phyloP scores from a whole-genome alignment of 2,888 invertebrate genomes.

The Andrena flavipes region DNA sequence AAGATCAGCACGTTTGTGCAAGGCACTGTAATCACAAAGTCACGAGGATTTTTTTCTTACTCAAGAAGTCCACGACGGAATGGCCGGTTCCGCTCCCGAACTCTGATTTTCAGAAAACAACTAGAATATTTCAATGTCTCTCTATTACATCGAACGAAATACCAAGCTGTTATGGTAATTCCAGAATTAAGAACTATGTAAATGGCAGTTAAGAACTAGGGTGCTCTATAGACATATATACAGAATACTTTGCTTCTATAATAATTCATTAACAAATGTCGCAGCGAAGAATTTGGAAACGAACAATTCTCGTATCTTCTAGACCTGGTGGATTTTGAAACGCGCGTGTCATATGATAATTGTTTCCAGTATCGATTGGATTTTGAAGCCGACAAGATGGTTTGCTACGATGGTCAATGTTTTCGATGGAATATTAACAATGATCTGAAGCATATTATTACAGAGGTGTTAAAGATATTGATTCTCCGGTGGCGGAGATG shows the following conservation, averaged over 20 bases:
- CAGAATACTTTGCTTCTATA: slow-evolving; percentile 73
- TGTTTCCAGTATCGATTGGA: slow-evolving; percentile 2
- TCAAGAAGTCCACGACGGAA: slow-evolving; percentile 39
- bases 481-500: slow-evolving; percentile 85
- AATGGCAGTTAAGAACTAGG: slow-evolving; percentile 73
- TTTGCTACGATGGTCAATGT: slow-evolving; percentile 57
- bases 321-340: not conserved
- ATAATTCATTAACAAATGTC: slow-evolving; percentile 58
- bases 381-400: slow-evolving; percentile 8
- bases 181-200: slow-evolving; percentile 44
- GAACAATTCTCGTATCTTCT: not conserved
- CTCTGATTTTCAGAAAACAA: slow-evolving; percentile 40
- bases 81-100: slow-evolving; percentile 30
- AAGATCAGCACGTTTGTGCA: slow-evolving; percentile 45
- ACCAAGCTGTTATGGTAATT: slow-evolving; percentile 46
- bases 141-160: slow-evolving; percentile 42
- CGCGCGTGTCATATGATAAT: not conserved
- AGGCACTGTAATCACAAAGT: slow-evolving; percentile 67
- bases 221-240: slow-evolving; percentile 79
- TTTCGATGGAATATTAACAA: slow-evolving; percentile 69
- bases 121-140: slow-evolving; percentile 42
- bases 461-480: slow-evolving; percentile 48
- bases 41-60: slow-evolving; percentile 26
- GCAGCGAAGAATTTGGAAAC: slow-evolving; percentile 33
- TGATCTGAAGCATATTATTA: slow-evolving; percentile 62